A percentile compares a stretch with the other conserved stretches of the same genome.
Conservation (phyloP, 2,888 invertebrate species). For the Drosophila eohydei region DNA sequence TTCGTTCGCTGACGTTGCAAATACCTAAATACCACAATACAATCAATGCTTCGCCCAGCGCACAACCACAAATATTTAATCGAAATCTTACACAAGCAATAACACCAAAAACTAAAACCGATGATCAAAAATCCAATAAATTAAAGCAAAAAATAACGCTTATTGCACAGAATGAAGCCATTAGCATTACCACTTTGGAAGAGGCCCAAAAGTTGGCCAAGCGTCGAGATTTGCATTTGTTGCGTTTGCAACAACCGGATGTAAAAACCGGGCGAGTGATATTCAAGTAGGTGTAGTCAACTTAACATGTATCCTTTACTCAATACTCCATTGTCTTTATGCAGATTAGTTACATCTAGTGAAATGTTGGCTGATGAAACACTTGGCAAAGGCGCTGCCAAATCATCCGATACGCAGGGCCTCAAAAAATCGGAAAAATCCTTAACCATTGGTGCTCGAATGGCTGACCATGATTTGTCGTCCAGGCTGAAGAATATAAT, state of each 20-base stretch:
- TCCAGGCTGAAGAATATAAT: conserved; percentile 88
- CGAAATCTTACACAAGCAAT: conserved; percentile 51
- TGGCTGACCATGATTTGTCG: conserved; percentile 88
- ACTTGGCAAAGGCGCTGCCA: conserved; percentile 4
- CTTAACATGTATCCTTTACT: neutral
- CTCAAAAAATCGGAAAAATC: conserved; percentile 88
- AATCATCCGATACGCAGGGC: conserved; percentile 41
- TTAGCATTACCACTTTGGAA: conserved; percentile 88
- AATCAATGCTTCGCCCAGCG: neutral
- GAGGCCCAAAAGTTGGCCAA: conserved; percentile 90
- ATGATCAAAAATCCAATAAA: conserved; percentile 40
- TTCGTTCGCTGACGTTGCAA: conserved; percentile 28
- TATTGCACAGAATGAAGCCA: conserved; percentile 86
- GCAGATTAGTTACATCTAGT: conserved; percentile 88
- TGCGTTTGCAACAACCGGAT: conserved; percentile 89
- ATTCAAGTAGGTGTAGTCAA: conserved; percentile 86
- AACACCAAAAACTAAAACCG: conserved; percentile 23
- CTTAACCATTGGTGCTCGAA: conserved; percentile 87
- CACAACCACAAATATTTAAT: conserved; percentile 22
- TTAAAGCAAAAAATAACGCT: conserved; percentile 87
- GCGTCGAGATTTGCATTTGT: conserved; percentile 89
- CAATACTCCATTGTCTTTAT: conserved; percentile 20
- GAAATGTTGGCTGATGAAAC: conserved; percentile 88
- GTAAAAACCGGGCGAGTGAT: conserved; percentile 89
- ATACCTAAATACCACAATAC: conserved; percentile 12